Percentiles rank a stretch among this genome's conserved stretches.
These are phyloP conservation scores for Drosophila kuntzei DNA, from an alignment of 2,888 invertebrate genomes.

Conservation along the genomic window DNA sequence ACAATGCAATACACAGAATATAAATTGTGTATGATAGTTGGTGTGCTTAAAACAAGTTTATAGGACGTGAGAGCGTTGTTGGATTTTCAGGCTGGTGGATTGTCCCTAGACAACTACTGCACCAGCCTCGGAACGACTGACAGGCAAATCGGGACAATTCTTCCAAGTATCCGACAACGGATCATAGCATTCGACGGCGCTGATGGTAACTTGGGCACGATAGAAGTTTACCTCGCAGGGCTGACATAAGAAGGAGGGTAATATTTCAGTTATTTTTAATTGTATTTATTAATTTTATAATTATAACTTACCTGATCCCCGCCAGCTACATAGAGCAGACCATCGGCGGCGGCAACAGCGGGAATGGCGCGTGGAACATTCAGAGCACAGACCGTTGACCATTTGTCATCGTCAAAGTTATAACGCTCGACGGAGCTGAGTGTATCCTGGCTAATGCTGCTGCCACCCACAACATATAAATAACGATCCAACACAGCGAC, in stretches of 20 bases:
- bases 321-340: constrained; percentile 93
- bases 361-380: constrained; percentile 92
- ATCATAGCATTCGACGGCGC: constrained; percentile 94
- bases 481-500: constrained; percentile 93
- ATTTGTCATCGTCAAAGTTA: constrained; percentile 87
- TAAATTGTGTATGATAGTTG: constrained; percentile 30
- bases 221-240: constrained; percentile 93
- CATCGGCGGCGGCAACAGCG: constrained; percentile 93
- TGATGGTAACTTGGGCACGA: constrained; percentile 93
- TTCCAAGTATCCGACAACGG: constrained; percentile 92
- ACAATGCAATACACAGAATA: constrained; percentile 53
- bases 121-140: constrained; percentile 94
- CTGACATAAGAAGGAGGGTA: constrained; percentile 47
- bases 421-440: constrained; percentile 92
- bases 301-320: constrained; percentile 88
- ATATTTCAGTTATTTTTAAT: neutral
- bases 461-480: constrained; percentile 95
- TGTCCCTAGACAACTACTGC: constrained; percentile 90
- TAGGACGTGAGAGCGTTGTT: constrained; percentile 42
- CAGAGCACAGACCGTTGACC: constrained; percentile 92
- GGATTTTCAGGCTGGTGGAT: neutral
- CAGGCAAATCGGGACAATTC: constrained; percentile 91
- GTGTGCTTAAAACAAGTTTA: constrained; percentile 51
- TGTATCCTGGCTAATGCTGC: constrained; percentile 92
- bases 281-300: neutral